Base-by-base conservation (phyloP, 1,140 invertebrate genomes). In the Brachionus manjavacas region DNA sequence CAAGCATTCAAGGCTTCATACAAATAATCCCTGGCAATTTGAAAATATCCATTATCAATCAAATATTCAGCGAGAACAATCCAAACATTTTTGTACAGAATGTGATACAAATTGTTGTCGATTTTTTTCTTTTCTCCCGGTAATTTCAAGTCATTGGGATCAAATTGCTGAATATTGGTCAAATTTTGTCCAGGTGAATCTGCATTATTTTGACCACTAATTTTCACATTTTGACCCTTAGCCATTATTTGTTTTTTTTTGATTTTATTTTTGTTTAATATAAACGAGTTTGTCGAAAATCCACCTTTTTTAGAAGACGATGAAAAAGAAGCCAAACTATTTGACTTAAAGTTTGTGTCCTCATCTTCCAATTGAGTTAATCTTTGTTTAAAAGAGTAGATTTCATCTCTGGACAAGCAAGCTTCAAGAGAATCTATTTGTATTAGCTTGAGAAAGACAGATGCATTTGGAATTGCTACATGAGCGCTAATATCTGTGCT, bases 11-110 rank as follows among this genome's bases (percentile, higher is more conserved):
- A 16, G 6, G 49, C n/a, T 81, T 81, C 79, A 20, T 64, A 25
- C 14, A 81, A 66, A 64, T 81, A 81, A 43, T 81, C 79, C 28
- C 79, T 81, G 31, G 79, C 79, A 6, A 43, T 41, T 68, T 81
- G 79, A 46, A 64, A 60, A 39, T 35, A 35, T 9, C 79, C 79
- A 60, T 41, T 81, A 25, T 68, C 35, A 4, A 81, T 81, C 25
- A 81, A 81, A 41, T 64, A 64, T 31, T 81, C 79, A 64, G 52
- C 79, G 7, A 81, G 16, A 16, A 64, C n/a, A 46, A 81, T 41
- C 79, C 79, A 81, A 64, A 64, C 52, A 46, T 81, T n/a, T 39
- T 68, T 81, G 43, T 81, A 81, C 12, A 68, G 16, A 64, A 64
- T 25, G 12, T 76, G 41, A 25, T 49, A 46, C 12, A 76, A 76